Evolutionary conservation across 2,888 invertebrate genomes (phyloP).

Genomic region (Lymantria dispar): DNA sequence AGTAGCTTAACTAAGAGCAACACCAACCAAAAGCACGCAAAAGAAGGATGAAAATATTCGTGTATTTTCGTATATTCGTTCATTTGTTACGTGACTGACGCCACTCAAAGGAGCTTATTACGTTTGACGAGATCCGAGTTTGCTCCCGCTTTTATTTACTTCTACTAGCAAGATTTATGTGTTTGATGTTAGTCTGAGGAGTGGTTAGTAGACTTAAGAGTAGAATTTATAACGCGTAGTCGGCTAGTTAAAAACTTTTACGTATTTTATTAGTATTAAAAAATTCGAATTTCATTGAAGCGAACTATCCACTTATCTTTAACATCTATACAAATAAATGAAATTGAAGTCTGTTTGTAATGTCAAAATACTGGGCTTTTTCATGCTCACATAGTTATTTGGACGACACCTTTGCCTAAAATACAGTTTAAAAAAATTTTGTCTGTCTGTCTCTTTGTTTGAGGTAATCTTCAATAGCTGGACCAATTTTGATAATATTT

Average conservation of each 20-base stretch:
- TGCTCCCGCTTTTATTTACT: constrained; percentile 31
- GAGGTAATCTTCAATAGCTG: too few species aligned
- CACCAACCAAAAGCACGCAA: constrained; percentile 20
- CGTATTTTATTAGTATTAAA: too few species aligned
- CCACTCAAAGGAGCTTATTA: constrained; percentile 57
- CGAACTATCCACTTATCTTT: too few species aligned
- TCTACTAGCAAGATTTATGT: constrained; percentile 29
- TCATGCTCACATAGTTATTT: too few species aligned
- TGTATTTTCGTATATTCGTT: constrained; percentile 44
- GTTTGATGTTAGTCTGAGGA: constrained; percentile 22
- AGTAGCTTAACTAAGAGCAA: constrained; percentile 6
- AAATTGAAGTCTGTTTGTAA: too few species aligned
- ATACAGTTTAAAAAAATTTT: too few species aligned
- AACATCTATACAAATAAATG: too few species aligned
- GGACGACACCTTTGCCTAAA: too few species aligned
- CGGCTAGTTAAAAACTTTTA: neutral
- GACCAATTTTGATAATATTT: too few species aligned
- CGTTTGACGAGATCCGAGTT: constrained; percentile 46
- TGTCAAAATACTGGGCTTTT: too few species aligned
- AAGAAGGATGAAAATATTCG: constrained; percentile 36
- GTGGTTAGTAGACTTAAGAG: constrained; percentile 18
- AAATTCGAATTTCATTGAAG: too few species aligned
- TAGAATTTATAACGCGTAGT: constrained; percentile 8
- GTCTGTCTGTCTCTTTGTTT: too few species aligned
- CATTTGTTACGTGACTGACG: constrained; percentile 55